Evolutionary conservation across 2,797 vertebrate species (phyloP).

Genomic region (Anguilla pacifica): DNA sequence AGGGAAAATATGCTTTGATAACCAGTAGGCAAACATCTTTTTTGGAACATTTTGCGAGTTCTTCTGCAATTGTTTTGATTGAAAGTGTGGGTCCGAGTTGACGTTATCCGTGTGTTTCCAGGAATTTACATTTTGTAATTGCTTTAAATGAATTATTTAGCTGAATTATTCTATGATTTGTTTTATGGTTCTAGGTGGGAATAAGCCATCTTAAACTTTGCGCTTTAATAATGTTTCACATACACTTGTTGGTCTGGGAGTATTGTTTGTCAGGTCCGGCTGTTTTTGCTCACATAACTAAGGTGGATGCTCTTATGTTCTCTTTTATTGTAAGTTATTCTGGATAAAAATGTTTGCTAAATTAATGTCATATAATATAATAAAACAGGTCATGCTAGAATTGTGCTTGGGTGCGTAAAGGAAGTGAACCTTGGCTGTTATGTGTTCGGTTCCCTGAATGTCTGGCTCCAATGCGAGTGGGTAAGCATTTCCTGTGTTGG

Average conservation of each 20-base stretch:
- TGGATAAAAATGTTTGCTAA: too few species aligned
- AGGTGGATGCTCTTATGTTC: too few species aligned
- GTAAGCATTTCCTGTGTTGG: background rate
- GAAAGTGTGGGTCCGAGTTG: background rate
- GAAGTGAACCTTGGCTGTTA: background rate
- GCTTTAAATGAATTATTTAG: background rate
- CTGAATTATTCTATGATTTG: background rate
- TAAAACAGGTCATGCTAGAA: constrained; percentile 14
- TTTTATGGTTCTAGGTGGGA: background rate
- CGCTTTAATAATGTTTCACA: background rate
- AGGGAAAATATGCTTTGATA: constrained; percentile 16
- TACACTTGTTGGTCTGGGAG: background rate
- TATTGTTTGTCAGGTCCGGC: background rate
- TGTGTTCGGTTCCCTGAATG: background rate
- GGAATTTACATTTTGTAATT: background rate
- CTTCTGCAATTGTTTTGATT: background rate
- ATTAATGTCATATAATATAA: background rate
- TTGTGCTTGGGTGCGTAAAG: constrained; percentile 3
- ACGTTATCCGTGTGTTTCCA: background rate
- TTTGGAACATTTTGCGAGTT: constrained; percentile 1
- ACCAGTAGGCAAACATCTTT: constrained; percentile 22
- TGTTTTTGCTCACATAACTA: too few species aligned
- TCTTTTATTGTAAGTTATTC: too few species aligned
- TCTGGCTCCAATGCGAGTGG: background rate
- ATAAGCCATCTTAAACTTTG: background rate